phyloP scores from a whole-genome alignment of 30 jellyfish, hydroid and myxozoan species.

The Phacellophora camtschatica region DNA sequence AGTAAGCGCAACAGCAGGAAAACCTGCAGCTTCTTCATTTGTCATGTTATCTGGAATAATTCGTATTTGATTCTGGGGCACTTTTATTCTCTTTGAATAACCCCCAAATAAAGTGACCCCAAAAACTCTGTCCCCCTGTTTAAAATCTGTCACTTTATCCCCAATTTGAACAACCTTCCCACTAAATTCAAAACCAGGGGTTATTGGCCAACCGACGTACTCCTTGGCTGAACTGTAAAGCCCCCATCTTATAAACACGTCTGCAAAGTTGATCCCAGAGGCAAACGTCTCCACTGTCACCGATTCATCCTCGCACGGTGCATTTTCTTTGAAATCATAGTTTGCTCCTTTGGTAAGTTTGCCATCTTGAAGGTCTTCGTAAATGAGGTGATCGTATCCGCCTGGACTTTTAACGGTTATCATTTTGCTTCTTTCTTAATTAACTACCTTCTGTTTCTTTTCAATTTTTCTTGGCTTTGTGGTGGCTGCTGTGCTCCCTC shows the following conservation, averaged over 20 bases:
- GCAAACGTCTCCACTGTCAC: constrained; percentile 64
- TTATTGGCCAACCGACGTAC: constrained; percentile 93
- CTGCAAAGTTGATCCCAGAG: constrained; percentile 88
- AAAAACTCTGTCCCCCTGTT: constrained; percentile 79
- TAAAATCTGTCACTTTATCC: constrained; percentile 58
- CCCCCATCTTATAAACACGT: constrained; percentile 80
- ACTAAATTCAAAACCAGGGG: constrained; percentile 96
- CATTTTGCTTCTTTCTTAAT: constrained; percentile 31
- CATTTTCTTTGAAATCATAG: constrained; percentile 27
- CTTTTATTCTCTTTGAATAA: constrained; percentile 60
- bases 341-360: constrained; percentile 75
- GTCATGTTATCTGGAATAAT: constrained; percentile 64
- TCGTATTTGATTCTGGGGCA: constrained; percentile 68
- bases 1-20: constrained; percentile 77
- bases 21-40: constrained; percentile 82
- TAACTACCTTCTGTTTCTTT: no score
- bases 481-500: no score
- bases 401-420: constrained; percentile 68
- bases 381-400: constrained; percentile 72
- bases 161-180: constrained; percentile 75
- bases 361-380: constrained; percentile 54
- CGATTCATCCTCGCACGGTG: constrained; percentile 25
- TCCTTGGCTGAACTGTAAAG: constrained; percentile 78
- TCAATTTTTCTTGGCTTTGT: no score
- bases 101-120: constrained; percentile 90